Evolutionary conservation across 2,113 vertebrate species (phyloP), one percentile per base, ranked within the genome.

Genomic region (Syngnathoides biaculeatus): DNA sequence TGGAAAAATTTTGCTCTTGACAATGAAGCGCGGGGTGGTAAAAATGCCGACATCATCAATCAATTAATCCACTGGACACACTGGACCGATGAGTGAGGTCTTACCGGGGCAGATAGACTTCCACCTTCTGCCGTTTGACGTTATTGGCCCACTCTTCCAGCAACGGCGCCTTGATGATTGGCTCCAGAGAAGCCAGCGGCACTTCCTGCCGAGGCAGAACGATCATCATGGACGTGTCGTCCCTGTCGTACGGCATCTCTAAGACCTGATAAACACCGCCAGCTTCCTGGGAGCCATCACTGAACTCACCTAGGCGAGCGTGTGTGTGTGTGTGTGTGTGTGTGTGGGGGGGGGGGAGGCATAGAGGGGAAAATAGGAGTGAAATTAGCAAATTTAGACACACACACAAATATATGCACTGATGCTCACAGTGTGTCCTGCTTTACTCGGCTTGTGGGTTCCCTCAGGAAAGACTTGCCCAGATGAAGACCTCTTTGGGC

Each of bases 261-360:
- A 99, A 76, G 13, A 99, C 97, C 90, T 99, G 97, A 82, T 99
- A 99, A 75, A 98, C 94, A 3, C 97, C 96, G 0, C 97, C 96
- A 3, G 96, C 97, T 84, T 99, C 97, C 43, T 96, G 94, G 57
- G 95, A 95, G 61, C 97, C 97, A 63, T 99, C 97, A 47, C 95
- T 99, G 88, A 98, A 99, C 85, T 99, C 97, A n/a, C 97, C 97
- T 99, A n/a, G n/a, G n/a, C n/a, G n/a, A n/a, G n/a, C n/a, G n/a
- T n/a, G n/a, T n/a, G n/a, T n/a, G n/a, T n/a, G n/a, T n/a, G n/a
- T n/a, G n/a, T n/a, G n/a, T n/a, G n/a, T n/a, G n/a, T n/a, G n/a
- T n/a, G n/a, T n/a, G n/a, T n/a, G n/a, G n/a, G n/a, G n/a, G 80
- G 45, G 43, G 10, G 42, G 40, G 30, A 15, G 19, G 52, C 20